Conservation (phyloP, 2,113 vertebrate genomes). For the Malurus elegans region DNA sequence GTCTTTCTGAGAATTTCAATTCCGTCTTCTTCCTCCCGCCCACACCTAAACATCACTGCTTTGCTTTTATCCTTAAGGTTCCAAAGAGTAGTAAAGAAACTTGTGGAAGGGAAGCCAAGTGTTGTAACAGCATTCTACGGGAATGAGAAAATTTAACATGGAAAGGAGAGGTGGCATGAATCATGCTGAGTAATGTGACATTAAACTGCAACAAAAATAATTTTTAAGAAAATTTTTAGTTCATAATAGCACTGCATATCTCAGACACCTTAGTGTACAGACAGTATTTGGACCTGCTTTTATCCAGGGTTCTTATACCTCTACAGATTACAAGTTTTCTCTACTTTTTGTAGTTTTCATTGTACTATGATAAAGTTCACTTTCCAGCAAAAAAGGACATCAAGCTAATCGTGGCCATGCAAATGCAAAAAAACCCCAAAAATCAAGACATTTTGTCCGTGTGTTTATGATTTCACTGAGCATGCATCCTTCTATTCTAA, state of each 20-base stretch:
- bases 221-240: background rate
- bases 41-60: background rate
- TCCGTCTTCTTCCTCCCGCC: background rate
- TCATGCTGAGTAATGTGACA: background rate
- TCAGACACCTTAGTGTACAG: background rate
- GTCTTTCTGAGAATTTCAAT: background rate
- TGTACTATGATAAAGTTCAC: background rate
- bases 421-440: background rate
- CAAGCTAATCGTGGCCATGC: background rate
- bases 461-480: background rate
- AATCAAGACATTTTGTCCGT: background rate
- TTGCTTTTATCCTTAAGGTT: background rate
- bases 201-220: background rate
- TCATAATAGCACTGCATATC: background rate
- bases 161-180: background rate
- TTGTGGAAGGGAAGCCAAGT: background rate
- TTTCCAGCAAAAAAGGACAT: background rate
- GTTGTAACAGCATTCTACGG: background rate
- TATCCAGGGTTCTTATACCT: background rate
- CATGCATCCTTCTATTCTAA: background rate
- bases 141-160: background rate
- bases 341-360: background rate
- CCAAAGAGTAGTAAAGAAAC: background rate
- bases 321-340: background rate
- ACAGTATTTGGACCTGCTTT: background rate